Base-by-base conservation (phyloP, 2,113 vertebrate genomes). In the Mus spicilegus region DNA sequence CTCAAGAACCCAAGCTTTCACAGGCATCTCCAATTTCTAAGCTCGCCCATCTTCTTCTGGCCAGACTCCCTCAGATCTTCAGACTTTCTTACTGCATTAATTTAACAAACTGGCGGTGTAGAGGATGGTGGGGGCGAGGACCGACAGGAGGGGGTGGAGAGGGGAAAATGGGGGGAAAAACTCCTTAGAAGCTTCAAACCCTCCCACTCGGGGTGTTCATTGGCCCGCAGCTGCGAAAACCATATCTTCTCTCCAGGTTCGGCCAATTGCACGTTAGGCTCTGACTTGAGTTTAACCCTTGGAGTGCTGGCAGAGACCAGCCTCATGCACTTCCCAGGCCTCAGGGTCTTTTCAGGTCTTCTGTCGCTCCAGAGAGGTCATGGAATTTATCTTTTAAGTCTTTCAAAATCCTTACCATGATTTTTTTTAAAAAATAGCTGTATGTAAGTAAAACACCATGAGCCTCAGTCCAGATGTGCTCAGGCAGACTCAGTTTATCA, bases 81-180 rank as follows among this genome's bases (percentile, higher is more conserved):
- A 98, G 98, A 98, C 97, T 99, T 99, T 99, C 99, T 98, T 99
- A 98, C 99, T 99, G 99, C 99, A 99, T 99, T 99, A 99, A 99
- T 99, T 99, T 99, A 99, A 99, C 99, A 99, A 99, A 99, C 99
- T 99, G 99, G 98, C 98, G 98, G 98, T 98, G 98, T 96, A 77
- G 49, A 85, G 78, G 81, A 42, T 63, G 51, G n/a, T 61, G 33
- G 61, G 65, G 75, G 81, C 3, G 80, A 94, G 86, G 72, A 85
- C 36, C 58, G 20, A 63, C 26, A 26, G 33, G 63, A 28, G 46
- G 82, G 81, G 19, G 49, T 16, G 58, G 58, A 97, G 94, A 91
- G 94, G n/a, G 89, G 26, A 87, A 96, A 94, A 93, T 95, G 97
- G 97, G 98, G 95, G 95, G 96, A 98, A 98, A 98, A 98, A 98